Evolutionary conservation across 2,113 vertebrate species (phyloP).

Genomic region (Acrocephalus kingi): DNA sequence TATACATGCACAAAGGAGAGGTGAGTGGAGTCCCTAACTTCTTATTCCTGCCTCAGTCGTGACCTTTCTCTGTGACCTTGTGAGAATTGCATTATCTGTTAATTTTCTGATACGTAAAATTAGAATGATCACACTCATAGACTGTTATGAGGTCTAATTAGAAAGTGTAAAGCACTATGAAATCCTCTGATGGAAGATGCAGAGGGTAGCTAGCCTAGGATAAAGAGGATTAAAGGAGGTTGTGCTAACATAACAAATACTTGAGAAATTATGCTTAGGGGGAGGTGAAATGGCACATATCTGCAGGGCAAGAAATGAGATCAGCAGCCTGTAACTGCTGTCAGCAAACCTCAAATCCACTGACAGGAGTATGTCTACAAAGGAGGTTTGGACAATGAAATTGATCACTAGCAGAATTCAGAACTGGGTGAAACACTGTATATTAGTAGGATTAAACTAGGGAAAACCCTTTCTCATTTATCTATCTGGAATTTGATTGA

Average conservation of each 20-base stretch:
- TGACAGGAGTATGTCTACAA: not conserved
- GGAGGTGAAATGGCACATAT: not conserved
- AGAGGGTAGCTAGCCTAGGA: not conserved
- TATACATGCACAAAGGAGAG: conserved; percentile 2
- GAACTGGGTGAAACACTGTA: not conserved
- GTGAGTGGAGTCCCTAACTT: not conserved
- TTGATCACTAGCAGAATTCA: not conserved
- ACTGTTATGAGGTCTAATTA: conserved; percentile 23
- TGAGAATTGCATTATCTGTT: conserved; percentile 23
- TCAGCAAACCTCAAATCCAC: not conserved
- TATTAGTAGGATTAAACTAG: not conserved
- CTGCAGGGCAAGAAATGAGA: not conserved
- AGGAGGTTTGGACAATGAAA: not conserved
- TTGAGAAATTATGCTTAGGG: not conserved
- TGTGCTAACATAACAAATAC: conserved; percentile 5
- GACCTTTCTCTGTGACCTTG: conserved; percentile 15
- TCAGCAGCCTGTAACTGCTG: not conserved
- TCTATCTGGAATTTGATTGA: not conserved
- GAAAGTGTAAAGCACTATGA: conserved; percentile 13
- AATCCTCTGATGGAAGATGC: conserved; percentile 33
- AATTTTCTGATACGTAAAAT: conserved; percentile 1
- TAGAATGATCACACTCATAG: not conserved
- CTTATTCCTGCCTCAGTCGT: not conserved
- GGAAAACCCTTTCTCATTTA: not conserved
- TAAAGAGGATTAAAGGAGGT: conserved; percentile 18